Evolutionary conservation across 2,797 vertebrate species (phyloP).

Genomic region (Hoplostethus atlanticus): DNA sequence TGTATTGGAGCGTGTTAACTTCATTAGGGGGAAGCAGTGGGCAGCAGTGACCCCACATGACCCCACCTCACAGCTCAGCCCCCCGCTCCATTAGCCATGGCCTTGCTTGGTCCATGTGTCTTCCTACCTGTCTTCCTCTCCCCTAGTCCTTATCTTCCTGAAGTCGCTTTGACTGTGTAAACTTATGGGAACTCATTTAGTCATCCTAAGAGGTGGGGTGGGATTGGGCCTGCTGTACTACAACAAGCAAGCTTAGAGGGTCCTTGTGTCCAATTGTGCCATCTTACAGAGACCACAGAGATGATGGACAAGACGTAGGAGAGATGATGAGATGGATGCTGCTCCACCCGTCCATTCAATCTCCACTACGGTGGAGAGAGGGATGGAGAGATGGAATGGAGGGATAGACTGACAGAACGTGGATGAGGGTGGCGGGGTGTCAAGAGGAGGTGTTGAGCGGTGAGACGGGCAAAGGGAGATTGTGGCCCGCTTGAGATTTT

Average conservation of each 20-base stretch:
- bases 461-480: neutral
- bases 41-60: slow-evolving; percentile 36
- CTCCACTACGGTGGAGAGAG: neutral
- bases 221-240: no score
- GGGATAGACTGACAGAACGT: neutral
- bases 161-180: no score
- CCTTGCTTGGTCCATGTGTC: slow-evolving; percentile 10
- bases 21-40: slow-evolving; percentile 38
- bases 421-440: neutral
- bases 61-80: slow-evolving; percentile 20
- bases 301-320: no score
- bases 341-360: neutral
- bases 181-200: no score
- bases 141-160: neutral
- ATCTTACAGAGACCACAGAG: no score
- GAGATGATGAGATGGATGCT: no score
- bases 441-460: neutral
- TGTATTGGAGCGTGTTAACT: slow-evolving; percentile 45
- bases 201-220: no score
- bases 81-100: slow-evolving; percentile 39
- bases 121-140: neutral
- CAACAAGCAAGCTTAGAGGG: no score
- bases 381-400: slow-evolving; percentile 2
- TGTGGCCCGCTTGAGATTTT: neutral
- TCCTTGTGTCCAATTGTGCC: no score